Evolutionary conservation across 2,113 vertebrate genomes (phyloP).

Genomic region (Orthonyx spaldingii): DNA sequence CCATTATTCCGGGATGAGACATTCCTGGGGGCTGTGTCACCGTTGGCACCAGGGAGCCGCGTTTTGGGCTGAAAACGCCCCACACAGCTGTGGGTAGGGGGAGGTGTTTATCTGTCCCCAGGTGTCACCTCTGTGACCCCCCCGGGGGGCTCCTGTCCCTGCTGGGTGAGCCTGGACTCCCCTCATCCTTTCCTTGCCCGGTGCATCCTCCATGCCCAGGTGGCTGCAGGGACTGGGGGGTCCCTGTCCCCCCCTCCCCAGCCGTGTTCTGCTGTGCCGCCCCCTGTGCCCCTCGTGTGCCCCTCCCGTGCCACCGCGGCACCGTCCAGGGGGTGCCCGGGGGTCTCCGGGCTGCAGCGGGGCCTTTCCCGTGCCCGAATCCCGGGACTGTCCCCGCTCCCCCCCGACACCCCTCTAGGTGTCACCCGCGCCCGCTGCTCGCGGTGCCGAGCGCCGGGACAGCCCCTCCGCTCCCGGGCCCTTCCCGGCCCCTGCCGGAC

Average conservation of each 20-base stretch:
- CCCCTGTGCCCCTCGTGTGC: too few species aligned
- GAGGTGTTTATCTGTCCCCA: fast-evolving
- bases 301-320: too few species aligned
- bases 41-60: background rate
- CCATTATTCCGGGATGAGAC: fast-evolving
- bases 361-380: background rate
- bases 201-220: background rate
- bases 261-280: background rate
- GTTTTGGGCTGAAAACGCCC: background rate
- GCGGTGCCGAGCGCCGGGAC: background rate
- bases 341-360: background rate
- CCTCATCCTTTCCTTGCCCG: background rate
- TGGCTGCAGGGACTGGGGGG: background rate
- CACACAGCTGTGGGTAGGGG: fast-evolving
- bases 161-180: background rate
- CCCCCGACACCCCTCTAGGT: background rate
- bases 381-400: background rate
- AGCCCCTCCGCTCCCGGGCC: background rate
- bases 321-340: too few species aligned
- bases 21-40: fast-evolving
- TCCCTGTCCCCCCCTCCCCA: background rate
- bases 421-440: background rate
- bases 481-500: slow-evolving; percentile 1
- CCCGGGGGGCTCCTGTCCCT: background rate
- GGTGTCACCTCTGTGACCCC: background rate